Percentiles rank a stretch among this genome's conserved stretches.
Evolutionary conservation across 2,113 vertebrate genomes (phyloP).

Genomic region (Gopherus evgoodei): DNA sequence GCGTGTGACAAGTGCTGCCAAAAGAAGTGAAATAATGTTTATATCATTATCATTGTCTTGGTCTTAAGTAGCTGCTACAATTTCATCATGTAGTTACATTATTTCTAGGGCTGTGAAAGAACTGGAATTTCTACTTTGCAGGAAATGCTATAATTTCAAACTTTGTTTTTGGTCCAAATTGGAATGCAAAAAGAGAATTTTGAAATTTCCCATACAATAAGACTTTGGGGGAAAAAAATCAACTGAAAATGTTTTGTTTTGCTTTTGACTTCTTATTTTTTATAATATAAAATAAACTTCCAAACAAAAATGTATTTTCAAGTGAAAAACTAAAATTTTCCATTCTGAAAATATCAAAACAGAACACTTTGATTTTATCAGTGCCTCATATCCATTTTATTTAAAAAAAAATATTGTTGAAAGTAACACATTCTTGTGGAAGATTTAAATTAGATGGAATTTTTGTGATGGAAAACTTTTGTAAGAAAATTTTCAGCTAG

Average conservation of each 20-base stretch:
- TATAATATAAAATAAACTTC: neutral
- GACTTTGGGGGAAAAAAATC: neutral
- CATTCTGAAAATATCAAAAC: neutral
- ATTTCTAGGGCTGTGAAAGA: neutral
- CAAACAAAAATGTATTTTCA: neutral
- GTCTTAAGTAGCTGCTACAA: neutral
- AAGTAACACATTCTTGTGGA: neutral
- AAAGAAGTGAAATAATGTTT: neutral
- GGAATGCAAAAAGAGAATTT: neutral
- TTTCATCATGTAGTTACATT: neutral
- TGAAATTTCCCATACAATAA: neutral
- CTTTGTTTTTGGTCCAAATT: neutral
- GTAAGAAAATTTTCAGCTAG: neutral
- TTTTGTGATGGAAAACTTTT: neutral
- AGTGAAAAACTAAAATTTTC: neutral
- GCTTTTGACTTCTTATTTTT: neutral
- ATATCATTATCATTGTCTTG: neutral
- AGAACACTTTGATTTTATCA: neutral
- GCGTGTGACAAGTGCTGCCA: neutral
- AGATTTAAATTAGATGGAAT: neutral
- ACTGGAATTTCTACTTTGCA: neutral
- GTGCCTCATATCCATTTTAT: accelerated
- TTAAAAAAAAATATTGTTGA: neutral
- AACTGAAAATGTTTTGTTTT: neutral
- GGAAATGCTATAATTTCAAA: neutral